phyloP scores from a whole-genome alignment of 1,140 invertebrate species.

The Arion vulgaris region DNA sequence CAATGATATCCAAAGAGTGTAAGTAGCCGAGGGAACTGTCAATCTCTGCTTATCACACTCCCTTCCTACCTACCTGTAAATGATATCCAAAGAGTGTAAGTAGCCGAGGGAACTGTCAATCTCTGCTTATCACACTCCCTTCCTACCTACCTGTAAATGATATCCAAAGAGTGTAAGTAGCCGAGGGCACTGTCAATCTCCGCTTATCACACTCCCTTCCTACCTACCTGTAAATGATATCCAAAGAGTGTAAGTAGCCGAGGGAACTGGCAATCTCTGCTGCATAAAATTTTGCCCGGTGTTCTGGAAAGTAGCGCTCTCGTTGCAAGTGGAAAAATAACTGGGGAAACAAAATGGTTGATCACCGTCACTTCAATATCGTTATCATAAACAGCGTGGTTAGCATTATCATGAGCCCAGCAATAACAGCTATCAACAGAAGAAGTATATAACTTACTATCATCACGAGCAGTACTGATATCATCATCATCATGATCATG shows the following conservation, averaged over 20 bases:
- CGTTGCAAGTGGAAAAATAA: constrained; percentile 81
- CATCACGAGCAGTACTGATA: no score
- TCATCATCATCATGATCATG: no score
- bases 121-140: no score
- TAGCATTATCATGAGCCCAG: background rate
- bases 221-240: constrained; percentile 58
- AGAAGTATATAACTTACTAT: no score
- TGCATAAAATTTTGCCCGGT: constrained; percentile 79
- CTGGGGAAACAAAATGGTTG: constrained; percentile 68
- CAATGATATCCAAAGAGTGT: no score
- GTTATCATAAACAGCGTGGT: background rate
- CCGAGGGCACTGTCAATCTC: constrained; percentile 76
- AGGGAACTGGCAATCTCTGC: constrained; percentile 78
- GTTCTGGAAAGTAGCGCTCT: constrained; percentile 78
- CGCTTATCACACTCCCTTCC: no score
- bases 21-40: no score
- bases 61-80: no score
- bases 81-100: no score
- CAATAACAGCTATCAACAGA: no score
- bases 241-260: background rate
- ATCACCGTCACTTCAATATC: background rate
- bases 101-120: no score
- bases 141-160: constrained; percentile 62
- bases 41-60: no score
- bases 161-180: background rate